Conservation (phyloP, 2,113 vertebrate species). For the Rutilus rutilus region DNA sequence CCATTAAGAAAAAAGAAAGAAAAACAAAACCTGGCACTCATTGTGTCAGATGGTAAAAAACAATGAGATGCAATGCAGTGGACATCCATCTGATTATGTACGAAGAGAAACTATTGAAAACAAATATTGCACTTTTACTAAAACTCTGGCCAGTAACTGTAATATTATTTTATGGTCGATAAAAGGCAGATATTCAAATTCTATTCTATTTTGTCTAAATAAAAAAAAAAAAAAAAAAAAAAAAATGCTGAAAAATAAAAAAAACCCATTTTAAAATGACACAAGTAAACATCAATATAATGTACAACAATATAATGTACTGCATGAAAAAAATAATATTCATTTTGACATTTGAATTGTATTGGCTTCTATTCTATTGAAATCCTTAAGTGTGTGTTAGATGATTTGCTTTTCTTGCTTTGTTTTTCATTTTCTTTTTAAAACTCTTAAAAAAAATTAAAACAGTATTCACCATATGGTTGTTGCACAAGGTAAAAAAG, state of each 20-base stretch:
- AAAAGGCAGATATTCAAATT: not conserved
- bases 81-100: too few relatives aligned
- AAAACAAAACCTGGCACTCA: not conserved
- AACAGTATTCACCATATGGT: slow-evolving; percentile 44
- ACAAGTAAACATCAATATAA: not conserved
- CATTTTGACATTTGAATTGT: too few relatives aligned
- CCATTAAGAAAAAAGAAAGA: not conserved
- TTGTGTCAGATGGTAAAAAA: not conserved
- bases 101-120: not conserved
- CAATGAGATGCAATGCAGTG: not conserved
- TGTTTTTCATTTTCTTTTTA: not conserved
- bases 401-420: slow-evolving; percentile 35
- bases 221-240: not conserved
- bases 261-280: too few relatives aligned
- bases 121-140: not conserved
- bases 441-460: slow-evolving; percentile 7
- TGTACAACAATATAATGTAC: not conserved
- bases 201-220: not conserved
- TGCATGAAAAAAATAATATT: not conserved
- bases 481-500: slow-evolving; percentile 39
- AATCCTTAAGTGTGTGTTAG: not conserved
- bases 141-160: not conserved
- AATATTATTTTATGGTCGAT: not conserved
- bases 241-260: not conserved
- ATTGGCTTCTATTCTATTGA: too few relatives aligned